These are phyloP conservation scores for Hypena proboscidalis DNA, from an alignment of 2,888 invertebrate species.

Conservation along the genomic window DNA sequence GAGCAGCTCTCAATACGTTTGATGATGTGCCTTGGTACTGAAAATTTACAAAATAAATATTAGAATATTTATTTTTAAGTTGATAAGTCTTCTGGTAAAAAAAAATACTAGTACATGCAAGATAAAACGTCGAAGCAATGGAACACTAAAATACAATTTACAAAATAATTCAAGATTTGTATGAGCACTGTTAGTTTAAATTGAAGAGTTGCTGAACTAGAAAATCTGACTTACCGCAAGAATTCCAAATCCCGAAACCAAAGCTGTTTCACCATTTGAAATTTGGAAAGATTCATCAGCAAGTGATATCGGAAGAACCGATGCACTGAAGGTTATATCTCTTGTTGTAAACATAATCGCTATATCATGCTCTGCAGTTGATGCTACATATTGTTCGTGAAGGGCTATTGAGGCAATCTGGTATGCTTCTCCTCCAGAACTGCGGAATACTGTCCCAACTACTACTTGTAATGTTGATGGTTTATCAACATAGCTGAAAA, in stretches of 20 bases:
- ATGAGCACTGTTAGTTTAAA: too few species aligned
- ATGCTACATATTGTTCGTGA: constrained; percentile 60
- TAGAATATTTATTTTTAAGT: not conserved
- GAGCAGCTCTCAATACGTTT: constrained; percentile 62
- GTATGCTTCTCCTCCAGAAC: constrained; percentile 63
- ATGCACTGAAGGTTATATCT: constrained; percentile 54
- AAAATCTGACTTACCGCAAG: constrained; percentile 51
- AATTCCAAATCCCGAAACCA: constrained; percentile 75
- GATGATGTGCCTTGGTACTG: constrained; percentile 69
- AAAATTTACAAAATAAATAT: constrained; percentile 29
- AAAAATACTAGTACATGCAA: not conserved
- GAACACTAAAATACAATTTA: too few species aligned
- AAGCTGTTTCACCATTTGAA: constrained; percentile 60
- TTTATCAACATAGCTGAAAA: constrained; percentile 54
- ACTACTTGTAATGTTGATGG: constrained; percentile 56
- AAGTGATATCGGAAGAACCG: constrained; percentile 54
- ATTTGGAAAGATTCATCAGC: constrained; percentile 52
- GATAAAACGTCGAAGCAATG: not conserved
- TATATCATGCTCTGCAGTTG: constrained; percentile 68
- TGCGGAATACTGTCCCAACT: constrained; percentile 64
- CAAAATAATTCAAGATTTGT: too few species aligned
- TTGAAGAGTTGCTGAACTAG: not conserved
- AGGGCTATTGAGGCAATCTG: constrained; percentile 53
- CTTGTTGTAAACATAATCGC: constrained; percentile 59
- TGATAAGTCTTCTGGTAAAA: not conserved